Percentiles rank a stretch among this genome's conserved stretches.
These are phyloP conservation scores for Nothocercus julius DNA, from an alignment of 2,113 vertebrate species.

Conservation along the genomic window DNA sequence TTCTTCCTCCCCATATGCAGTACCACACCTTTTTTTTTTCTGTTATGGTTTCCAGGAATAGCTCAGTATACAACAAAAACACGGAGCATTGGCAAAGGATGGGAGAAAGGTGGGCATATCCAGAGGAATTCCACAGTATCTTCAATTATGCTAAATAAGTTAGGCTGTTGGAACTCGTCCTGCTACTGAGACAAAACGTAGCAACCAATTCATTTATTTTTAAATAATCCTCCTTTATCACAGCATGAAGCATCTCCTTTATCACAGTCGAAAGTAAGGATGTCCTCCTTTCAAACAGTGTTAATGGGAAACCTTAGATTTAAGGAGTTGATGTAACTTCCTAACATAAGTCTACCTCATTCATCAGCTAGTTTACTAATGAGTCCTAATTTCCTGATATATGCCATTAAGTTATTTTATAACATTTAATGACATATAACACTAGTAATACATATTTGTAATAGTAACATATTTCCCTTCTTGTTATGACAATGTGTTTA, in stretches of 20 bases:
- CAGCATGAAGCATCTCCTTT: neutral
- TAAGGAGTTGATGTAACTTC: neutral
- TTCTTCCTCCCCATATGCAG: constrained; percentile 3
- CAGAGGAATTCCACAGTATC: neutral
- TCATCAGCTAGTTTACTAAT: neutral
- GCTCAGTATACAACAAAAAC: neutral
- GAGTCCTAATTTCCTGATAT: neutral
- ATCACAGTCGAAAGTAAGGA: neutral
- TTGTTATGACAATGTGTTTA: neutral
- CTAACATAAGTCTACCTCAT: neutral
- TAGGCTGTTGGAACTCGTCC: neutral
- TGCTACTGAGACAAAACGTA: neutral
- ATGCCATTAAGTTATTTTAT: neutral
- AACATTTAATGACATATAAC: neutral
- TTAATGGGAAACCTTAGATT: neutral
- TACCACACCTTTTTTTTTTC: neutral
- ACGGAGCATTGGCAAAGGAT: neutral
- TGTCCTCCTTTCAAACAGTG: neutral
- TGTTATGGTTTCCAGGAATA: constrained; percentile 14
- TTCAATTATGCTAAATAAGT: neutral
- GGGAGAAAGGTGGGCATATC: neutral
- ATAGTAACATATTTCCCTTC: neutral
- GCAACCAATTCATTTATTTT: neutral
- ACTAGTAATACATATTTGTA: neutral
- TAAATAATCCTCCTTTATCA: neutral